Percentiles rank a stretch among this genome's conserved stretches.
These are phyloP conservation scores for Sebastolobus alascanus DNA, from an alignment of 2,797 vertebrate species.

Conservation along the genomic window DNA sequence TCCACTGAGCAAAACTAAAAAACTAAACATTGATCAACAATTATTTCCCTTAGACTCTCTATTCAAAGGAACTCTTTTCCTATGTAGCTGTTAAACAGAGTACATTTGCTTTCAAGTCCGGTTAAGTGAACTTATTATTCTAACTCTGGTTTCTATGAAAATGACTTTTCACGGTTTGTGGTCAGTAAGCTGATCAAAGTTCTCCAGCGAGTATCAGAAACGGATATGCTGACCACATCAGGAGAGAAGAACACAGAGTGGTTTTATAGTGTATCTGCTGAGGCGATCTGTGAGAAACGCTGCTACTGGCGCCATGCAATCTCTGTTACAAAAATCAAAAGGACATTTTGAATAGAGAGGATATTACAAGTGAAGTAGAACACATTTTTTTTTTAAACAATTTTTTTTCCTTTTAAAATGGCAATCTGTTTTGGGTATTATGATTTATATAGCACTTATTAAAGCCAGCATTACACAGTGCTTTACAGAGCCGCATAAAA, in stretches of 20 bases:
- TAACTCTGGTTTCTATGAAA: constrained; percentile 67
- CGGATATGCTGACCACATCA: constrained; percentile 74
- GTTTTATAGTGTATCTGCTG: constrained; percentile 62
- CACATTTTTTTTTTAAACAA: too few species aligned
- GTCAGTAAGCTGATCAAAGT: constrained; percentile 74
- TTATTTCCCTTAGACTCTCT: constrained; percentile 42
- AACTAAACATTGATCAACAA: constrained; percentile 60
- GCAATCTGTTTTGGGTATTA: not conserved
- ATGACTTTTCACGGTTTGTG: constrained; percentile 67
- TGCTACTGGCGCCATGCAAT: constrained; percentile 54
- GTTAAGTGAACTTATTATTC: constrained; percentile 60
- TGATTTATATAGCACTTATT: not conserved
- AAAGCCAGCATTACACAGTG: not conserved
- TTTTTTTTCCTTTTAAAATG: constrained; percentile 3
- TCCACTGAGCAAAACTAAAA: constrained; percentile 38
- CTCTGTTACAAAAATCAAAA: constrained; percentile 46
- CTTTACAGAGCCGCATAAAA: not conserved
- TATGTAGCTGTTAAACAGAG: constrained; percentile 25
- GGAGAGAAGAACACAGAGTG: constrained; percentile 44
- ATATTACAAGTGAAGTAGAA: constrained; percentile 29
- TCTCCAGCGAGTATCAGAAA: constrained; percentile 64
- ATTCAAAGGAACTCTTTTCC: constrained; percentile 41
- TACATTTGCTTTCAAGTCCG: constrained; percentile 62
- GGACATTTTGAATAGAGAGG: constrained; percentile 25
- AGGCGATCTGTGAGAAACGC: constrained; percentile 66